A percentile compares a stretch with the other conserved stretches of the same genome.
phyloP scores from a whole-genome alignment of 2,888 invertebrate genomes.

The Drosophila helvetica region DNA sequence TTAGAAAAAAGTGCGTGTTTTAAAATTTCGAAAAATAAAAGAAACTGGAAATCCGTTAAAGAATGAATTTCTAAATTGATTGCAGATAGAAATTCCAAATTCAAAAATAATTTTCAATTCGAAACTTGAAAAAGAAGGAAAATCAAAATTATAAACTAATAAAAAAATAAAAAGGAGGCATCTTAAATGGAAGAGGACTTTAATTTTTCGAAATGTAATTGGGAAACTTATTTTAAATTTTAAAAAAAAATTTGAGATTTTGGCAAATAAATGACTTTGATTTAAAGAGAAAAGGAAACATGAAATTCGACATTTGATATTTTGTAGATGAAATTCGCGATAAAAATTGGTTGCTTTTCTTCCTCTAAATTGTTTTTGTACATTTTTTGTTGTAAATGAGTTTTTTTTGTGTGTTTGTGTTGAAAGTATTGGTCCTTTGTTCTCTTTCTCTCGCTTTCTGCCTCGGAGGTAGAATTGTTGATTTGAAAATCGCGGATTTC shows the following conservation, averaged over 20 bases:
- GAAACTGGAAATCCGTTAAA: neutral
- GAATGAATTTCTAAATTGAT: neutral
- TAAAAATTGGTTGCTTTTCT: neutral
- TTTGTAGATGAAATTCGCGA: constrained; percentile 4
- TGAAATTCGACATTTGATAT: neutral
- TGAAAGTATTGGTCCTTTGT: constrained; percentile 12
- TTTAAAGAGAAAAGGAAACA: neutral
- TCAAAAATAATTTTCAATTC: neutral
- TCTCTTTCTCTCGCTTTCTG: neutral
- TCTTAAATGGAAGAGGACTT: neutral
- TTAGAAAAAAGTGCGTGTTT: constrained; percentile 7
- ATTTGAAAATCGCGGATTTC: constrained; percentile 26
- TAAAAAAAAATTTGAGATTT: neutral
- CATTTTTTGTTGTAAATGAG: constrained; percentile 19
- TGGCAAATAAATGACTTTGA: no score
- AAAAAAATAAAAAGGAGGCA: neutral
- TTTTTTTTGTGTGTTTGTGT: constrained; percentile 23
- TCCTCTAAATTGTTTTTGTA: neutral
- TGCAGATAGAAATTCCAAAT: no score
- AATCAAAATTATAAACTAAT: neutral
- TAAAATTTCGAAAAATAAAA: neutral
- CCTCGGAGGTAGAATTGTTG: neutral
- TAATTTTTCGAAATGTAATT: neutral
- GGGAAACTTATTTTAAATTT: neutral
- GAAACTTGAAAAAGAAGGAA: neutral